phyloP scores from a whole-genome alignment of 1,140 invertebrate genomes.

The Eriosoma lanigerum region DNA sequence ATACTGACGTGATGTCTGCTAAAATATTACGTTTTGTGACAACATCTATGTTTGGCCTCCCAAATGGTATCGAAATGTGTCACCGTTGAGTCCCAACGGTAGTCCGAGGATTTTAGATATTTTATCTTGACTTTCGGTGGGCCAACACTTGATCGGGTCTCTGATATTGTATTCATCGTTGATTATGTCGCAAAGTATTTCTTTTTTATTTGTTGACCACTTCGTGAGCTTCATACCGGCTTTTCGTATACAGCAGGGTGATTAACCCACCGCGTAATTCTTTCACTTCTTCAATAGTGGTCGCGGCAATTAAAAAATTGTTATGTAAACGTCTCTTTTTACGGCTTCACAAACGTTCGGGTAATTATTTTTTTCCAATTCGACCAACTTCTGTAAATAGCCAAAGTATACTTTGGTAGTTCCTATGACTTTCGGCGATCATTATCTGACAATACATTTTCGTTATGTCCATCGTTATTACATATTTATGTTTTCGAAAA shows the following conservation, averaged over 20 bases:
- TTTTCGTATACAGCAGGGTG: neutral
- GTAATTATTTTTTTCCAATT: neutral
- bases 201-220: neutral
- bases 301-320: neutral
- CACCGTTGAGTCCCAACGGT: neutral
- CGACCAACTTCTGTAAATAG: neutral
- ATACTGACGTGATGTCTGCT: neutral
- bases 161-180: neutral
- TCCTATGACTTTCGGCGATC: too few species aligned
- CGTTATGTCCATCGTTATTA: neutral
- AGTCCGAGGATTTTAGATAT: neutral
- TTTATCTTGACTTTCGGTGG: neutral
- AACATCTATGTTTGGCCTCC: neutral
- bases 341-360: neutral
- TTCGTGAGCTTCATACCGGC: neutral
- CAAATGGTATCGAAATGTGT: neutral
- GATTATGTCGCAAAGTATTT: neutral
- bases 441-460: too few species aligned
- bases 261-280: neutral
- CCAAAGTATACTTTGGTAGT: too few species aligned
- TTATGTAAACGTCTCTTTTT: neutral
- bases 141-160: too few species aligned
- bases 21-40: neutral
- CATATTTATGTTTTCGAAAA: neutral
- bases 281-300: neutral